Evolutionary conservation across 2,797 vertebrate species (phyloP), one percentile per base, ranked within the genome.

Genomic region (Pseudotriccus pelzelni): DNA sequence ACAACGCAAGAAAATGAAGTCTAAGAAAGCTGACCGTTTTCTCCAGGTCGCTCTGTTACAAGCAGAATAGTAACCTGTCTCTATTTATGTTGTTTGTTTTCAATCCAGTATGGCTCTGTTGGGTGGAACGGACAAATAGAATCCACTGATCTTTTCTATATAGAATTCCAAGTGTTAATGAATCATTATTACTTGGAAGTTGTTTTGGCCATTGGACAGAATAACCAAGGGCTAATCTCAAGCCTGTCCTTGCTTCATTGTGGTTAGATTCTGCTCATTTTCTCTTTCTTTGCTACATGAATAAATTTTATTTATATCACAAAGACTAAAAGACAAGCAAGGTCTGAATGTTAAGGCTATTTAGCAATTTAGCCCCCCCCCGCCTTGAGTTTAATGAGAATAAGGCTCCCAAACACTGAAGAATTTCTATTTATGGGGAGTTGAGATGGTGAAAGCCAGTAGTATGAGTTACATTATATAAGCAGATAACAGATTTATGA

Each of bases 181-280:
- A 93, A 92, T 78, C 89, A 66, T 63, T 90, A 89, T 75, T 87
- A 85, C 55, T 89, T 86, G 36, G 58, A 78, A 70, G 39, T n/a
- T 73, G 16, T 73, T 85, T 80, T 78, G 67, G 78, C 59, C 55
- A 63, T 13, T 50, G 62, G 79, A 84, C 27, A 77, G 69, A 87
- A 90, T 2, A 86, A 74, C 41, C 79, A 84, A 58, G 37, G 81
- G 67, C 47, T 93, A 73, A 79, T 79, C 63, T 89, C 58, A 60
- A 81, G 8, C 16, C 56, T 67, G 27, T 36, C 41, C 41, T 81
- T 67, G 47, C 60, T 79, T 90, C 18, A 60, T 4, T 58, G 70
- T 3, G 4, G 44, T 28, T 43, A 88, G 27, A 70, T 73, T 90
- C n/a, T 86, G 44, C 47, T 22, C 21, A 23, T 58, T 81, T 81